Conservation (phyloP, 2,888 invertebrate genomes). For the Ennomos fuscantarius region DNA sequence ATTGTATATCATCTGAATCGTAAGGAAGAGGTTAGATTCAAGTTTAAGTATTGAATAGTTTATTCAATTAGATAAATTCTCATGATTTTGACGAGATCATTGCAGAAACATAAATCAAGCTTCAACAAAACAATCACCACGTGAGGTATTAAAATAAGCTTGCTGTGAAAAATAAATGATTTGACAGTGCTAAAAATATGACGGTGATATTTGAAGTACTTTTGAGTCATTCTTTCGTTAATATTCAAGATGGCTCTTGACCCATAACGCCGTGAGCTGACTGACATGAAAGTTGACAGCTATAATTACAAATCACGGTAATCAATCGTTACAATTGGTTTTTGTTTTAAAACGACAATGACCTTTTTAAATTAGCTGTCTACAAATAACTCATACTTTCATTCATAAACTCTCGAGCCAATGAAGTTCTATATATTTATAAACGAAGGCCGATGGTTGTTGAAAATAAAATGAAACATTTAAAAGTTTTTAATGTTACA, state of each 20-base stretch:
- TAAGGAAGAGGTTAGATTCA: conserved; percentile 49
- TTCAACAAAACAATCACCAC: conserved; percentile 18
- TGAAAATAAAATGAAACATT: no score
- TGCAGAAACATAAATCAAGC: conserved; percentile 21
- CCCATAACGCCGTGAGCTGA: conserved; percentile 48
- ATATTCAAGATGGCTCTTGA: conserved; percentile 41
- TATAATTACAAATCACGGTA: conserved; percentile 57
- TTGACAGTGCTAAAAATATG: conserved; percentile 6
- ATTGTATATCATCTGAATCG: conserved; percentile 54
- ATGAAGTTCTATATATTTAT: conserved; percentile 1
- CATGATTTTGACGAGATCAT: conserved; percentile 36
- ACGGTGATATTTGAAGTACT: conserved; percentile 17
- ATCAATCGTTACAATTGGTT: conserved; percentile 62
- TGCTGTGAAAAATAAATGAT: conserved; percentile 2
- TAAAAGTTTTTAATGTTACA: no score
- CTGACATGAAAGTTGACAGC: conserved; percentile 58
- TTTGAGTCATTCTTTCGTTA: conserved; percentile 24
- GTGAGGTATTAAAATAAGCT: conserved; percentile 6
- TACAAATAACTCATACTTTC: conserved; percentile 17
- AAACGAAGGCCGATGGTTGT: background rate
- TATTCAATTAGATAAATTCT: conserved; percentile 37
- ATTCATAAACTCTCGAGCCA: conserved; percentile 6
- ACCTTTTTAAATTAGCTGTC: conserved; percentile 50
- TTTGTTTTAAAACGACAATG: conserved; percentile 53
- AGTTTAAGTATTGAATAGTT: conserved; percentile 37